Conservation (phyloP, 2,113 vertebrate genomes). For the Tamias sibiricus region DNA sequence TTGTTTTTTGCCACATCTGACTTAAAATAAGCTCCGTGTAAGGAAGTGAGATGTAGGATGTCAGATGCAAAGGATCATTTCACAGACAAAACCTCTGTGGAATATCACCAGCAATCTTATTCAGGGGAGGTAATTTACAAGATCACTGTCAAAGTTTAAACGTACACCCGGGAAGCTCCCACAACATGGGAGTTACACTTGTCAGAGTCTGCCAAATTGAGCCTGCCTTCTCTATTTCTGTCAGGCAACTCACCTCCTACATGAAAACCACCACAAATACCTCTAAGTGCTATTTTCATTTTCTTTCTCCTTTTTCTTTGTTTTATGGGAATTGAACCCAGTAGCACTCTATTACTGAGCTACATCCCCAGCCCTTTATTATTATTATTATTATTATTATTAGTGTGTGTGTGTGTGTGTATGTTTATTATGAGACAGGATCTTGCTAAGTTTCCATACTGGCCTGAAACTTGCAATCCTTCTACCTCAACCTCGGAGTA, state of each 20-base stretch:
- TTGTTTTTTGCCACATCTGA: not conserved
- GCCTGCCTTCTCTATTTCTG: not conserved
- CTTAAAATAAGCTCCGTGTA: conserved; percentile 53
- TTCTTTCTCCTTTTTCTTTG: not conserved
- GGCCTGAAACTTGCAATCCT: not conserved
- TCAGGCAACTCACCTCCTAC: conserved; percentile 16
- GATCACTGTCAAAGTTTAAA: conserved; percentile 25
- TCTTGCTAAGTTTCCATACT: not conserved
- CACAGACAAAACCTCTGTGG: not conserved
- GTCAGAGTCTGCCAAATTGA: not conserved
- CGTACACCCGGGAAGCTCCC: not conserved
- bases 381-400: too few relatives aligned
- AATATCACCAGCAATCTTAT: not conserved
- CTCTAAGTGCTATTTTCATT: not conserved
- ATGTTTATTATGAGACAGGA: not conserved
- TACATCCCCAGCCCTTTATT: not conserved
- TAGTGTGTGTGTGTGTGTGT: too few relatives aligned
- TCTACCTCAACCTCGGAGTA: not conserved
- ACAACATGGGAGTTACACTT: not conserved
- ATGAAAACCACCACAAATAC: not conserved
- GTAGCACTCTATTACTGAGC: not conserved
- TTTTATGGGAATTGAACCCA: not conserved
- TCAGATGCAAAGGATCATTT: not conserved
- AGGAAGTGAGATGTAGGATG: not conserved
- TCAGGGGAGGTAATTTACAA: not conserved